These are phyloP conservation scores for Cheilinus undulatus DNA, from an alignment of 2,113 vertebrate genomes.

Conservation along the genomic window DNA sequence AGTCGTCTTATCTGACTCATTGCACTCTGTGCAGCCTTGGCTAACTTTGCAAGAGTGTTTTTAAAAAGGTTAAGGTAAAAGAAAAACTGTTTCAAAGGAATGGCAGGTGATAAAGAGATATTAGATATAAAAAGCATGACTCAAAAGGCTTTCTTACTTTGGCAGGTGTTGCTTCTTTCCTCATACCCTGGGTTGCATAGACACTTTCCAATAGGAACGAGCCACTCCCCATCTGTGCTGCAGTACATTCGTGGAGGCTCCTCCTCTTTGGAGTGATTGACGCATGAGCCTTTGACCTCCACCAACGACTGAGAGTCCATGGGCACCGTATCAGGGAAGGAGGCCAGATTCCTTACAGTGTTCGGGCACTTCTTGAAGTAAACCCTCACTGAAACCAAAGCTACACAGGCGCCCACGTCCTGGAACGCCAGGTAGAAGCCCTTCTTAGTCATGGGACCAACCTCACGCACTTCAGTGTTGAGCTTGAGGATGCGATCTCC, in stretches of 20 bases:
- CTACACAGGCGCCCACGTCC: constrained; percentile 85
- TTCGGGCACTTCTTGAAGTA: constrained; percentile 99
- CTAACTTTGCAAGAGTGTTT: constrained; percentile 5
- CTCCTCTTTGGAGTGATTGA: constrained; percentile 98
- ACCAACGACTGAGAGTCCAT: constrained; percentile 97
- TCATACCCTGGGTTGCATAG: constrained; percentile 94
- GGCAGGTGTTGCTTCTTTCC: constrained; percentile 91
- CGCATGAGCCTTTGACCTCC: constrained; percentile 95
- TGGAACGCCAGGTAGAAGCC: constrained; percentile 99
- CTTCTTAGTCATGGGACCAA: constrained; percentile 93
- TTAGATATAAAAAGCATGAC: background rate
- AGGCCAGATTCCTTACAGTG: constrained; percentile 94
- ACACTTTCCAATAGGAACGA: constrained; percentile 98
- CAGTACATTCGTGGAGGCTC: constrained; percentile 98
- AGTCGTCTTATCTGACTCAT: constrained; percentile 47
- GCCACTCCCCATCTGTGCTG: constrained; percentile 98
- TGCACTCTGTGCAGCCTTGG: constrained; percentile 3
- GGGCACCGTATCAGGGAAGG: constrained; percentile 96
- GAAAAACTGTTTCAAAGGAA: background rate
- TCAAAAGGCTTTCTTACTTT: constrained; percentile 87
- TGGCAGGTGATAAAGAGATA: background rate
- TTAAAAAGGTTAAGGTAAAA: background rate
- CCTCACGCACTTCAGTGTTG: constrained; percentile 96
- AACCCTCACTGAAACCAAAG: constrained; percentile 88
- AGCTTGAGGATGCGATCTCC: constrained; percentile 98